These are phyloP conservation scores for Trachymyrmex septentrionalis DNA, from an alignment of 1,140 invertebrate genomes.

Conservation along the genomic window DNA sequence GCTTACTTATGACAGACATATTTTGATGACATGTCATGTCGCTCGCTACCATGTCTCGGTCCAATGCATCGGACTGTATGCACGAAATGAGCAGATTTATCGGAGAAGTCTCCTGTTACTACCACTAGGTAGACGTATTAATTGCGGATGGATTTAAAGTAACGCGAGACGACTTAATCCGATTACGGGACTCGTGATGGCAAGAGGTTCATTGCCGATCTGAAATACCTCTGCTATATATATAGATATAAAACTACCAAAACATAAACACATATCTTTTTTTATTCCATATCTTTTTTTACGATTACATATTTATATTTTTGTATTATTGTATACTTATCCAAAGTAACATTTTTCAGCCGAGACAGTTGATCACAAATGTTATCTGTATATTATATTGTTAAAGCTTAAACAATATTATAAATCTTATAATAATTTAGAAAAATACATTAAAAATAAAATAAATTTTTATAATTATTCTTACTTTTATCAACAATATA, in stretches of 20 bases:
- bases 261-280: neutral
- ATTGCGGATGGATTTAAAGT: conserved; percentile 78
- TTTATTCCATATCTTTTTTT: neutral
- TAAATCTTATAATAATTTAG: neutral
- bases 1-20: conserved; percentile 42
- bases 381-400: neutral
- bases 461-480: neutral
- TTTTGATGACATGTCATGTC: conserved; percentile 64
- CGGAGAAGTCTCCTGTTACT: conserved; percentile 72
- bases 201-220: conserved; percentile 62
- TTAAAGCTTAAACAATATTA: neutral
- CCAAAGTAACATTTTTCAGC: conserved; percentile 23
- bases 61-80: conserved; percentile 22
- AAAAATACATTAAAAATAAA: neutral
- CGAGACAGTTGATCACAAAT: neutral
- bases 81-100: conserved; percentile 69
- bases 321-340: neutral
- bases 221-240: conserved; percentile 63
- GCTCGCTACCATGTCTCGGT: conserved; percentile 39
- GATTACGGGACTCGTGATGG: conserved; percentile 74
- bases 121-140: conserved; percentile 69
- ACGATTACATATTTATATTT: neutral
- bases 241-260: conserved; percentile 68
- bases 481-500: neutral
- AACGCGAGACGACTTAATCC: conserved; percentile 79